Percentiles rank a stretch among this genome's conserved stretches.
Evolutionary conservation across 2,888 invertebrate genomes (phyloP).

Genomic region (Formica aserva): DNA sequence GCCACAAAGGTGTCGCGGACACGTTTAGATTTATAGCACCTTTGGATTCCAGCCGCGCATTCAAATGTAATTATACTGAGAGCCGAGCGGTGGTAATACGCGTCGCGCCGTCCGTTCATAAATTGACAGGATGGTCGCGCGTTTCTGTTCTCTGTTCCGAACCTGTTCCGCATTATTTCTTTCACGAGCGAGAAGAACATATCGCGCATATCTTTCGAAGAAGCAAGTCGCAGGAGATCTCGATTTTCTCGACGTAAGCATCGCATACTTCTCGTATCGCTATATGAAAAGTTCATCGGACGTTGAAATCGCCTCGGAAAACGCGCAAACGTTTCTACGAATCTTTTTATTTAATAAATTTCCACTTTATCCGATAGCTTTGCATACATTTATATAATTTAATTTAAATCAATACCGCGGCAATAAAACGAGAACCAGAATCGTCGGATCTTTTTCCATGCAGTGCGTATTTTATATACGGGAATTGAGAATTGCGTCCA

Average conservation of each 20-base stretch:
- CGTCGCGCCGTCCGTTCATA: conserved; percentile 46
- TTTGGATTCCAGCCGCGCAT: conserved; percentile 42
- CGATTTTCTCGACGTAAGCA: neutral
- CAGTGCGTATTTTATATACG: conserved; percentile 5
- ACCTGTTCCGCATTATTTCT: conserved; percentile 50
- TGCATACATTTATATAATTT: conserved; percentile 8
- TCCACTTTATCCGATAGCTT: neutral
- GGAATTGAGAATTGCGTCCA: neutral
- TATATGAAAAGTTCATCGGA: neutral
- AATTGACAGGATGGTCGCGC: conserved; percentile 47
- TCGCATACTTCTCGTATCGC: neutral
- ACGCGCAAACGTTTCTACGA: neutral
- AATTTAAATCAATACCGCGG: conserved; percentile 38
- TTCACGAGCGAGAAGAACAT: conserved; percentile 9
- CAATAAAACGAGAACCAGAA: conserved; percentile 22
- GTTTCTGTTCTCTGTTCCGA: conserved; percentile 31
- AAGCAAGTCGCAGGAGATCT: neutral
- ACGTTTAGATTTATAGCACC: conserved; percentile 61
- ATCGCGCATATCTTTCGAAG: conserved; percentile 15
- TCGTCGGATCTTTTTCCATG: neutral
- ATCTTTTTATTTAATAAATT: conserved; percentile 27
- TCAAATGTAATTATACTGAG: conserved; percentile 57
- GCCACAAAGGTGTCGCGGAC: conserved; percentile 41
- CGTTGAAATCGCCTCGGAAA: conserved; percentile 14
- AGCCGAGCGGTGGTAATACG: conserved; percentile 19